Evolutionary conservation across 2,797 vertebrate genomes (phyloP).

Genomic region (Pitangus sulphuratus): DNA sequence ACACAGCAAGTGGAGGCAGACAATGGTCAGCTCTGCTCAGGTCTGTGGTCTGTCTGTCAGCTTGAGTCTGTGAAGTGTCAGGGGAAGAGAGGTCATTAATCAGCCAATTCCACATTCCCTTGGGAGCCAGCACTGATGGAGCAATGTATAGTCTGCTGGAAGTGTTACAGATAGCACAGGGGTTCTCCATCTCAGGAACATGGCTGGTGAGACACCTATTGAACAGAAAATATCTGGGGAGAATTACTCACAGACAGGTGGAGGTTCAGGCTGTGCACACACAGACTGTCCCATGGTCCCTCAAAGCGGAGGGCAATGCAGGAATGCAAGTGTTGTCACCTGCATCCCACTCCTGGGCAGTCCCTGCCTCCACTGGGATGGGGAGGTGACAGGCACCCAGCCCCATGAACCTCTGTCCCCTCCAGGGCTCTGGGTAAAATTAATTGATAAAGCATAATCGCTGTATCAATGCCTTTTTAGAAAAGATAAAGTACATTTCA

Average conservation of each 20-base stretch:
- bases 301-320: neutral
- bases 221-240: neutral
- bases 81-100: neutral
- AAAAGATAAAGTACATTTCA: conserved; percentile 47
- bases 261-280: neutral
- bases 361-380: rapidly evolving
- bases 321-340: neutral
- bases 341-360: neutral
- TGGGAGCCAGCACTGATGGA: neutral
- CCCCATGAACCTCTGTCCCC: neutral
- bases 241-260: neutral
- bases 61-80: neutral
- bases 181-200: rapidly evolving
- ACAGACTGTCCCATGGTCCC: neutral
- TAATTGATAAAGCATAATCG: conserved; percentile 45
- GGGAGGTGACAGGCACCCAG: neutral
- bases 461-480: conserved; percentile 55
- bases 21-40: neutral
- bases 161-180: rapidly evolving
- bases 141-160: neutral
- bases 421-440: neutral
- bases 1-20: neutral
- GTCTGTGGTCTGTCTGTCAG: neutral
- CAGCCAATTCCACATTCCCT: neutral
- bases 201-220: rapidly evolving